phyloP scores from a whole-genome alignment of 2,113 vertebrate genomes.

The Albula glossodonta region DNA sequence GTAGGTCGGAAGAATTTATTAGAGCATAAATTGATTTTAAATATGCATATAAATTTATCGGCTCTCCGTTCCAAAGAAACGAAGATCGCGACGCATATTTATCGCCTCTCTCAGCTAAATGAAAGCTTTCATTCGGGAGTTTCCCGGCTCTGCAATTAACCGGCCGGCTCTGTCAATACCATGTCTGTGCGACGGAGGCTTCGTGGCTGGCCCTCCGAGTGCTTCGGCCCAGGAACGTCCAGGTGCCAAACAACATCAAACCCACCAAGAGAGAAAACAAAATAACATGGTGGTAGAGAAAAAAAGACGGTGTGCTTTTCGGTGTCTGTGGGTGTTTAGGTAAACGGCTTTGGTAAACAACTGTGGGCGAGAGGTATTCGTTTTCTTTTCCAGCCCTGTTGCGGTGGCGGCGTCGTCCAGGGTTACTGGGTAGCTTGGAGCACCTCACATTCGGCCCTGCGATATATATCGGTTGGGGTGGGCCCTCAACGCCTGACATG shows the following conservation, averaged over 20 bases:
- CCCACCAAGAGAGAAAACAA: slow-evolving; percentile 50
- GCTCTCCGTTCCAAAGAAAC: slow-evolving; percentile 63
- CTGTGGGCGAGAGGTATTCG: slow-evolving; percentile 40
- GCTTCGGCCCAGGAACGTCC: slow-evolving; percentile 38
- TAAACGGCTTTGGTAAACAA: slow-evolving; percentile 60
- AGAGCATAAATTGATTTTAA: slow-evolving; percentile 72
- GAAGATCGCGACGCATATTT: slow-evolving; percentile 60
- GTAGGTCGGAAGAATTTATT: slow-evolving; percentile 71
- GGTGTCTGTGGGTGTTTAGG: slow-evolving; percentile 59
- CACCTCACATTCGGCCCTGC: slow-evolving; percentile 28
- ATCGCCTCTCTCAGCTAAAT: slow-evolving; percentile 55
- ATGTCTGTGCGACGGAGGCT: slow-evolving; percentile 60
- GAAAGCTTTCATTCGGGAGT: slow-evolving; percentile 62
- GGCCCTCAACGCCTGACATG: neutral
- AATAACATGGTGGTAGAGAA: slow-evolving; percentile 44
- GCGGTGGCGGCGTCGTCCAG: slow-evolving; percentile 50
- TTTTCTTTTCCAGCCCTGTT: slow-evolving; percentile 39
- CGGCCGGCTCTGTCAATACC: slow-evolving; percentile 61
- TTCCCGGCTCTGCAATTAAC: slow-evolving; percentile 59
- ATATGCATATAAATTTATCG: slow-evolving; percentile 63
- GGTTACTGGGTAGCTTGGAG: slow-evolving; percentile 28
- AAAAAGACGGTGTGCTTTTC: slow-evolving; percentile 34
- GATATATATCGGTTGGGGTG: slow-evolving; percentile 11
- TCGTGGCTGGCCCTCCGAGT: slow-evolving; percentile 51
- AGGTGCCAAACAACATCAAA: slow-evolving; percentile 65